Conservation (phyloP, 35 echinoderm and acorn worm species). For the Apostichopus californicus region DNA sequence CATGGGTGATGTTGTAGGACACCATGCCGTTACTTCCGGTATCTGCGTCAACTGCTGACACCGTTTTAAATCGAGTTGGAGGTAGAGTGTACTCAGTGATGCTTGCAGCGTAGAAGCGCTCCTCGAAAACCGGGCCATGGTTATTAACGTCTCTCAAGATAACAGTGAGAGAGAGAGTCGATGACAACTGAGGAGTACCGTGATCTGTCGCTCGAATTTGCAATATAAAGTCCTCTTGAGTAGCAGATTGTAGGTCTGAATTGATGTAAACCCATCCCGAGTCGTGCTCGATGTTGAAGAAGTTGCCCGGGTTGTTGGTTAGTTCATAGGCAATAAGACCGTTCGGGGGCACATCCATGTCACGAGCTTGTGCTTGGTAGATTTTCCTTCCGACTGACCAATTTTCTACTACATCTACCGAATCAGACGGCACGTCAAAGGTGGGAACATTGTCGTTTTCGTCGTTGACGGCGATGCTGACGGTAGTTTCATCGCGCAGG, state of each 20-base stretch:
- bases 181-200: constrained; percentile 81
- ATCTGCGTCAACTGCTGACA: constrained; percentile 81
- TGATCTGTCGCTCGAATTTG: constrained; percentile 83
- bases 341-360: constrained; percentile 85
- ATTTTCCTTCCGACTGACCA: constrained; percentile 83
- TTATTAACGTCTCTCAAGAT: constrained; percentile 92
- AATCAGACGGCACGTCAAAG: constrained; percentile 47
- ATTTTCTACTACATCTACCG: constrained; percentile 86
- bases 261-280: constrained; percentile 80
- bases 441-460: constrained; percentile 91
- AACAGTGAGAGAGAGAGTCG: constrained; percentile 69
- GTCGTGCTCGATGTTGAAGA: constrained; percentile 79
- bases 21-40: constrained; percentile 85
- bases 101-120: constrained; percentile 48
- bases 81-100: constrained; percentile 74
- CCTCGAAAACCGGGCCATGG: constrained; percentile 77
- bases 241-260: constrained; percentile 57
- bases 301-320: constrained; percentile 51
- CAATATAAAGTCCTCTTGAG: constrained; percentile 57
- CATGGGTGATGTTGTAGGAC: constrained; percentile 71
- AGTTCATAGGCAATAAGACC: constrained; percentile 82
- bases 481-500: constrained; percentile 65
- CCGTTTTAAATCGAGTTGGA: constrained; percentile 62
- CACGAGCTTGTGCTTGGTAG: constrained; percentile 72
- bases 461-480: constrained; percentile 73